phyloP scores from a whole-genome alignment of 2,888 invertebrate species.

The Antheraea yamamai region DNA sequence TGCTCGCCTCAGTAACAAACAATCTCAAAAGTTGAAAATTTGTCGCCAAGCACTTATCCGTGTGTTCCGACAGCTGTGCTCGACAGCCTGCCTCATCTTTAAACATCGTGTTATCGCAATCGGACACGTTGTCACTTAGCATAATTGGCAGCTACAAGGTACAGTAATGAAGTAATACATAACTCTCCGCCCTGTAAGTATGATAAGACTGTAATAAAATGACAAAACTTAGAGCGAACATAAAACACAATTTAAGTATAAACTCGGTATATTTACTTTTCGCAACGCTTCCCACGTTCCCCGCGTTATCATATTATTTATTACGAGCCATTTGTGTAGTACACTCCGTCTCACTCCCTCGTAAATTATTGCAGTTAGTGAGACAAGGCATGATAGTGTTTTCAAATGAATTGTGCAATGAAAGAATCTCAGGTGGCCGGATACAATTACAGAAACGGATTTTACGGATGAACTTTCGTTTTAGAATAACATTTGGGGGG shows the following conservation, averaged over 20 bases:
- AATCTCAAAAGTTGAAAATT: no score
- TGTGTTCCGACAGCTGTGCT: neutral
- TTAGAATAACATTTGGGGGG: neutral
- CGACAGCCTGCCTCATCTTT: neutral
- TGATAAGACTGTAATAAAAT: neutral
- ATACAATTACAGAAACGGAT: slow-evolving; percentile 4
- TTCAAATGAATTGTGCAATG: slow-evolving; percentile 3
- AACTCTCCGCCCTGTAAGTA: neutral
- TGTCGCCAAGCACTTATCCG: no score
- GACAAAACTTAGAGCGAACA: neutral
- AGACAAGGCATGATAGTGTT: slow-evolving; percentile 9
- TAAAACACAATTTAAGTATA: slow-evolving; percentile 11
- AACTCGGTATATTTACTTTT: slow-evolving; percentile 5
- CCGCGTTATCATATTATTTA: slow-evolving; percentile 15
- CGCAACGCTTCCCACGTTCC: slow-evolving; percentile 16
- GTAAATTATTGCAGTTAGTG: neutral
- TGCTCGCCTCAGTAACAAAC: no score
- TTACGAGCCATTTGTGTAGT: slow-evolving; percentile 5
- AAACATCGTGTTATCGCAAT: neutral
- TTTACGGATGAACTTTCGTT: neutral
- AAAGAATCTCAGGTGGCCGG: slow-evolving; percentile 2
- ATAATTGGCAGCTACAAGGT: neutral
- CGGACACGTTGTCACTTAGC: neutral
- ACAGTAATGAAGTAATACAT: neutral
- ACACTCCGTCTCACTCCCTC: neutral